Evolutionary conservation across 2,113 vertebrate species (phyloP).

Genomic region (Syrrhaptes paradoxus): DNA sequence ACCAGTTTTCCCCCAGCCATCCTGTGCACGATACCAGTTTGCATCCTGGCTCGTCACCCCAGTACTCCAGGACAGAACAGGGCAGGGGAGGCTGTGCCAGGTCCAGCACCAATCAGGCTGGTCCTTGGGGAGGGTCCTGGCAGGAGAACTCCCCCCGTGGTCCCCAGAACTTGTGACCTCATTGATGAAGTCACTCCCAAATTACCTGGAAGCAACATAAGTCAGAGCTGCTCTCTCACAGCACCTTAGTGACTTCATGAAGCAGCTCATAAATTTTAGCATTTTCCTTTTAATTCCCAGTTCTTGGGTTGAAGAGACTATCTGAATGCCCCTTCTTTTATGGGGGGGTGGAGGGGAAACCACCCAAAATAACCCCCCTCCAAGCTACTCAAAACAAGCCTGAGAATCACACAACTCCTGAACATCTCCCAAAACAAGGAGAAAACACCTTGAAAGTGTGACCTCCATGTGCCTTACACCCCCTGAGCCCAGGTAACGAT

Average conservation of each 20-base stretch:
- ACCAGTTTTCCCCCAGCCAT: background rate
- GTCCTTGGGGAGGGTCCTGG: background rate
- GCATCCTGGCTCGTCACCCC: background rate
- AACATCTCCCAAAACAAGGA: background rate
- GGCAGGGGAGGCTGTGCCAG: accelerated
- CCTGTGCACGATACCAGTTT: accelerated
- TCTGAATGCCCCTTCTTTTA: background rate
- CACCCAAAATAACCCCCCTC: too few species aligned
- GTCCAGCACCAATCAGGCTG: accelerated
- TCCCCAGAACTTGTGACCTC: background rate
- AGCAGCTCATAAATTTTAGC: accelerated
- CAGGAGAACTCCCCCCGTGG: accelerated
- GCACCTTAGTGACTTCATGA: background rate
- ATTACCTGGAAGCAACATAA: background rate
- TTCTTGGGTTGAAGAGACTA: background rate
- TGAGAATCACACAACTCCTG: background rate
- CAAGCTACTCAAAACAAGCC: background rate
- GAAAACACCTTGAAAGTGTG: background rate
- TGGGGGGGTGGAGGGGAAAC: too few species aligned
- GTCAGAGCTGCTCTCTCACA: background rate
- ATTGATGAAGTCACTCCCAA: background rate
- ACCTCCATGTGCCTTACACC: accelerated
- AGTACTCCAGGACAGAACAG: accelerated
- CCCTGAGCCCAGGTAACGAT: background rate
- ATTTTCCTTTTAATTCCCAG: background rate